Evolutionary conservation across 2,113 vertebrate genomes (phyloP).

Genomic region (Cephalopterus ornatus): DNA sequence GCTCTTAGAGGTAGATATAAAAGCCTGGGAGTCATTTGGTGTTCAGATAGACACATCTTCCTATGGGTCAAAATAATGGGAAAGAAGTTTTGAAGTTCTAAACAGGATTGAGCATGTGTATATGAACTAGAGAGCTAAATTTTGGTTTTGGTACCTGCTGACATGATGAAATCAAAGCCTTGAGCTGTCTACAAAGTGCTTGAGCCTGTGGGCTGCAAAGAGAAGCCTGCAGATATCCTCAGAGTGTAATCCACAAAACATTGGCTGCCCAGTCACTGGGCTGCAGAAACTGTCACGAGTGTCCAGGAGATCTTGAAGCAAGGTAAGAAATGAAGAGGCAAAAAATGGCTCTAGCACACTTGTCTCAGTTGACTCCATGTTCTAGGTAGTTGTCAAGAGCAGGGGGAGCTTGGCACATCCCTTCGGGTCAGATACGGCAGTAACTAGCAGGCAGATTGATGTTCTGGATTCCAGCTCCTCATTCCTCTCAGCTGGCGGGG

Average conservation of each 20-base stretch:
- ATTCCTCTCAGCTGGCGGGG: not conserved
- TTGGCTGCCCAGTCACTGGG: not conserved
- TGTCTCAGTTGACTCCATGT: not conserved
- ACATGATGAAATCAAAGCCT: not conserved
- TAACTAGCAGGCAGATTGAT: not conserved
- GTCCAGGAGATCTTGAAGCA: not conserved
- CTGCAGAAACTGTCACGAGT: not conserved
- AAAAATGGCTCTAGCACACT: not conserved
- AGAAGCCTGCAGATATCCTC: not conserved
- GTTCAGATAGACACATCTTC: not conserved
- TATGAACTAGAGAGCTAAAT: not conserved
- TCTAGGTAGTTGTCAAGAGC: not conserved
- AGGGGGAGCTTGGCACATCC: not conserved
- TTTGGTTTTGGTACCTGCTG: not conserved
- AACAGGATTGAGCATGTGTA: not conserved
- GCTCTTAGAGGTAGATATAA: not conserved
- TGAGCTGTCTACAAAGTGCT: not conserved
- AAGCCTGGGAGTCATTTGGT: not conserved
- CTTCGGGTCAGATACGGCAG: fast-evolving
- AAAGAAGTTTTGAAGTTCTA: not conserved
- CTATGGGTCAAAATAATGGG: not conserved
- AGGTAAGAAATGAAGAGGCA: not conserved
- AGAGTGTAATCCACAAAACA: not conserved
- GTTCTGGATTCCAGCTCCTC: not conserved
- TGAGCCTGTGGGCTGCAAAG: fast-evolving